Percentiles rank a stretch among this genome's conserved stretches.
phyloP scores from a whole-genome alignment of 2,797 vertebrate species.

The Pelobates cultripes region DNA sequence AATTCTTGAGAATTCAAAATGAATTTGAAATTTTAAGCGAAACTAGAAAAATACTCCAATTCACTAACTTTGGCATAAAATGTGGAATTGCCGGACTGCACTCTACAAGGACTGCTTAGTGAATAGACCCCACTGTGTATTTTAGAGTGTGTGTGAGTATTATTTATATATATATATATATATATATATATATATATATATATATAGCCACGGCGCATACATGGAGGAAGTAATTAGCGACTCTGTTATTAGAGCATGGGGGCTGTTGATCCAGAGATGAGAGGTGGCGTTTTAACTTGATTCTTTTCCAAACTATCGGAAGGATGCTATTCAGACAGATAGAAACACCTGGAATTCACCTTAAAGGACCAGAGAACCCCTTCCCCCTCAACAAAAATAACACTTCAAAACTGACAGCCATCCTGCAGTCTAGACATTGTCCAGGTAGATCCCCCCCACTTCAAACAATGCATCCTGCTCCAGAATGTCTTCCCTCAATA shows the following conservation, averaged over 20 bases:
- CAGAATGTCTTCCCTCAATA: no score
- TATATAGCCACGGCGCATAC: neutral
- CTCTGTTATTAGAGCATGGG: conserved; percentile 35
- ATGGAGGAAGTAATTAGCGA: conserved; percentile 33
- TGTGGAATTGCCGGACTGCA: no score
- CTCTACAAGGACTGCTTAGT: no score
- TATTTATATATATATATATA: no score
- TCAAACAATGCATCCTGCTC: neutral
- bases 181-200: no score
- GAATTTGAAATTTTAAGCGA: no score
- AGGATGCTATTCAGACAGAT: conserved; percentile 38
- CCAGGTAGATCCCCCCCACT: neutral
- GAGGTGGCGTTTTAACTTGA: conserved; percentile 19
- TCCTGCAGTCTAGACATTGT: conserved; percentile 29
- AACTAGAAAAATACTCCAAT: no score
- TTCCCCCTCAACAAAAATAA: neutral
- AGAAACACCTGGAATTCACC: conserved; percentile 47
- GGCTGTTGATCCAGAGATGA: conserved; percentile 48
- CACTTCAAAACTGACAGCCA: conserved; percentile 24
- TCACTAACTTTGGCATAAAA: no score
- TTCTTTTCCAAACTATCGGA: neutral
- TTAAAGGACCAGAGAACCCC: conserved; percentile 6
- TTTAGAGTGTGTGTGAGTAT: no score
- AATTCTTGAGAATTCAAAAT: no score
- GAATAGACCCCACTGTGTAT: no score